Evolutionary conservation across 1,140 invertebrate species (phyloP), one percentile per base, ranked within the genome.

Genomic region (Elymnias hypermnestra): DNA sequence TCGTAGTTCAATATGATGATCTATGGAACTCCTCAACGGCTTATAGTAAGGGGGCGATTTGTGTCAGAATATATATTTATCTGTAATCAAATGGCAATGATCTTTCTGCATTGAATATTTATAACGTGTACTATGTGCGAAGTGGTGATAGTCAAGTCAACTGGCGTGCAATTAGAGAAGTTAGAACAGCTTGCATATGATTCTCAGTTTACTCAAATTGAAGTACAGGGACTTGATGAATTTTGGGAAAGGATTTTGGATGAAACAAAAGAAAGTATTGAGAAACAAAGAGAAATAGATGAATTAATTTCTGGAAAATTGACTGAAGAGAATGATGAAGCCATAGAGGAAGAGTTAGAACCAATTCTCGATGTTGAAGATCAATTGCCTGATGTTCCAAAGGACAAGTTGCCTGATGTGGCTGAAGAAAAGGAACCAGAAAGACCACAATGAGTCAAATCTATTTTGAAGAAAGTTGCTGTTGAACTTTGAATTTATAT

Each of bases 191-290:
- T 99, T 76, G 92, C 92, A 14, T 90, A 95, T 55, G 96, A 98
- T 84, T 77, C 99, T 31, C 97, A 99, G 87, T 99, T 96, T 87
- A 92, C 97, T 29, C 95, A 98, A 88, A 90, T 99, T 50, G 97
- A 99, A 87, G 77, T 92, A 26, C 90, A 97, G 89, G 92, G n/a
- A n/a, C n/a, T n/a, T n/a, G n/a, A n/a, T n/a, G n/a, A n/a, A n/a
- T n/a, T n/a, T n/a, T n/a, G n/a, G n/a, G 97, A 99, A 83, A 93
- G 91, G 71, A 96, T 99, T 19, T 90, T 99, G 89, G 98, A 99
- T 62, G 98, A 99, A 73, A 98, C 97, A 0, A 89, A 88, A 65
- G 98, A 99, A 84, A 95, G 95, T 37, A 91, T 96, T 41, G 97
- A 98, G 41, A 98, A 98, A 83, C 97, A 99, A 84, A 89, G 89